Conservation (phyloP, 2,888 invertebrate genomes). For the Watsonalla cultraria region DNA sequence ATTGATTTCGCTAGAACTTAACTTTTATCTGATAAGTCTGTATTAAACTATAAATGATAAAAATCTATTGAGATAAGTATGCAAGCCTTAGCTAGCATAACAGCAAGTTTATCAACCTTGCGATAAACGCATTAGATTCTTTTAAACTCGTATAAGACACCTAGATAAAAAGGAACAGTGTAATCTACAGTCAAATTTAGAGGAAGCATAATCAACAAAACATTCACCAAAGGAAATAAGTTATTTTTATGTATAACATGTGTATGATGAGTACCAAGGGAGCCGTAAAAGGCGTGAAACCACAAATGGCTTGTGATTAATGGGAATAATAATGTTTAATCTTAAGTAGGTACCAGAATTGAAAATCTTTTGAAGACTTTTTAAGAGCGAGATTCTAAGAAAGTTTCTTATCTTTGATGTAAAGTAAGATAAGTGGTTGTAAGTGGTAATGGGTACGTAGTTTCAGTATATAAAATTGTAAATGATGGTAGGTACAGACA, state of each 20-base stretch:
- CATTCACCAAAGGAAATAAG: background rate
- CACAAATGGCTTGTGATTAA: slow-evolving; percentile 33
- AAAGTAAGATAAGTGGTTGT: slow-evolving; percentile 24
- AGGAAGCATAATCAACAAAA: background rate
- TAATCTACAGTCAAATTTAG: slow-evolving; percentile 12
- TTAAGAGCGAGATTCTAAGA: slow-evolving; percentile 4
- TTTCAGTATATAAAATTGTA: no score
- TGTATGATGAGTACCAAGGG: slow-evolving; percentile 10
- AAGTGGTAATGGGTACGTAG: no score
- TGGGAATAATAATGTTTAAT: slow-evolving; percentile 29
- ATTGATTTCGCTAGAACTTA: no score
- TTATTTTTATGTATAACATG: background rate
- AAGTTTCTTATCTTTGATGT: slow-evolving; percentile 34
- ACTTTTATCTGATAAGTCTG: no score
- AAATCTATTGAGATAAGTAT: no score
- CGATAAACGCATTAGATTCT: no score
- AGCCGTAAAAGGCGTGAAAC: slow-evolving; percentile 21
- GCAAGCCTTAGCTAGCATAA: no score
- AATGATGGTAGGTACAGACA: no score
- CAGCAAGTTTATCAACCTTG: no score
- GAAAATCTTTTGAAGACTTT: background rate
- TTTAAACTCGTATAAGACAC: no score
- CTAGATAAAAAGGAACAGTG: no score
- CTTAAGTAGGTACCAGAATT: slow-evolving; percentile 24
- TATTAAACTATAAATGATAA: no score